Evolutionary conservation across 2,888 invertebrate genomes (phyloP), one percentile per base, ranked within the genome.

Genomic region (Cataglyphis cursor): DNA sequence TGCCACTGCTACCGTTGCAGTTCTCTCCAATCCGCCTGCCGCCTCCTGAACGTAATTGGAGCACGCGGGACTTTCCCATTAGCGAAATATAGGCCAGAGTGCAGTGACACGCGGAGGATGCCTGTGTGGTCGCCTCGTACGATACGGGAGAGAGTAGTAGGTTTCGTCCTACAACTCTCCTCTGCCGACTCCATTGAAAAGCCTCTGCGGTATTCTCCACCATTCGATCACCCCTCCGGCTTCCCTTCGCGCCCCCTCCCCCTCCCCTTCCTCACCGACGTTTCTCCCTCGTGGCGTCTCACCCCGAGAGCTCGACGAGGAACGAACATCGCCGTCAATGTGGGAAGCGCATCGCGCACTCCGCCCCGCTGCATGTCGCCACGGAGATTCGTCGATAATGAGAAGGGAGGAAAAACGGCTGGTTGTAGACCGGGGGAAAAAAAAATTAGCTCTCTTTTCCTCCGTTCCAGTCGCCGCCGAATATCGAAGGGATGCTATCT

Each of bases 361-460:
- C 61, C n/a, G 41, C 3, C 38, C 51, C 15, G 41, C 72, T 21
- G 41, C 57, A 24, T 31, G 6, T 48, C 24, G 51, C 64, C 72
- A 15, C 68, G 38, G 87, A 83, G 85, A 90, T 89, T 87, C 87
- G 85, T 89, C 89, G 89, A 91, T 89, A 91, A 91, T 89, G 90
- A 91, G 87, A 80, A 78, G 24, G 64, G 76, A 72, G 70, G 72
- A 28, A 38, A 41, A 12, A 41, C 5, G 44, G 44, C 51, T 12
- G 18, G 35, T 15, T 18, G 18, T 9, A 41, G 21, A 24, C n/a
- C n/a, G 12, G 31, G 31, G 21, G 21, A 31, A 57, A 75, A 41
- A 75, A 41, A 57, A 75, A 74, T 59, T 78, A 75, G 61, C 73
- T 66, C 83, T 59, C 86, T 70, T 87, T 85, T 87, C 70, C 85